Conservation (phyloP, 2,888 invertebrate genomes). For the Sturmia bella region DNA sequence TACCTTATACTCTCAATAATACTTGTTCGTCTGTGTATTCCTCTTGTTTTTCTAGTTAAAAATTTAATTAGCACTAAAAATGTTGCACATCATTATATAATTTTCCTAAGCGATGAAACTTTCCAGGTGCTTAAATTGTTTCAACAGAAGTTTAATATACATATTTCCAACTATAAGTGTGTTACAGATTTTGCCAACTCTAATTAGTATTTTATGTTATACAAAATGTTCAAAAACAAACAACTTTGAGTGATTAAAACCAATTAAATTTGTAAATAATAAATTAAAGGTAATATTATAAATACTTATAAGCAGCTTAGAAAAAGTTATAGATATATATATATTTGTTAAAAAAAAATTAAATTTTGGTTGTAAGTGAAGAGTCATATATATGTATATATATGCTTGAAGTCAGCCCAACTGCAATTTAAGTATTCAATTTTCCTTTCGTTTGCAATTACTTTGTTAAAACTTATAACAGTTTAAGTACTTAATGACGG, state of each 20-base stretch:
- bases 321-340: too few species aligned
- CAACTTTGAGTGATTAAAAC: background rate
- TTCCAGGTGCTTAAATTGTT: constrained; percentile 9
- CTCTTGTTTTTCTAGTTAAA: background rate
- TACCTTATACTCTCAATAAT: too few species aligned
- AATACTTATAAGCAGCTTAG: too few species aligned
- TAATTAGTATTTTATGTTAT: background rate
- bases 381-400: too few species aligned
- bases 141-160: background rate
- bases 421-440: background rate
- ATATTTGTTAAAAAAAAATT: too few species aligned
- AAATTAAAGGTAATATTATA: background rate
- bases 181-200: background rate
- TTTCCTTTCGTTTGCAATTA: background rate
- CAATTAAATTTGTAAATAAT: background rate
- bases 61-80: constrained; percentile 14
- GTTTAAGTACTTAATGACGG: constrained; percentile 46
- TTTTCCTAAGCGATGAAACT: background rate
- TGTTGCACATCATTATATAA: constrained; percentile 21
- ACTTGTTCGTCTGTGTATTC: background rate
- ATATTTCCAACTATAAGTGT: background rate
- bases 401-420: too few species aligned
- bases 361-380: too few species aligned
- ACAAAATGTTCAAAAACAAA: background rate
- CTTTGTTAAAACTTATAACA: constrained; percentile 21